Evolutionary conservation across 1,140 invertebrate genomes (phyloP), one percentile per base, ranked within the genome.

Genomic region (Panonychus citri): DNA sequence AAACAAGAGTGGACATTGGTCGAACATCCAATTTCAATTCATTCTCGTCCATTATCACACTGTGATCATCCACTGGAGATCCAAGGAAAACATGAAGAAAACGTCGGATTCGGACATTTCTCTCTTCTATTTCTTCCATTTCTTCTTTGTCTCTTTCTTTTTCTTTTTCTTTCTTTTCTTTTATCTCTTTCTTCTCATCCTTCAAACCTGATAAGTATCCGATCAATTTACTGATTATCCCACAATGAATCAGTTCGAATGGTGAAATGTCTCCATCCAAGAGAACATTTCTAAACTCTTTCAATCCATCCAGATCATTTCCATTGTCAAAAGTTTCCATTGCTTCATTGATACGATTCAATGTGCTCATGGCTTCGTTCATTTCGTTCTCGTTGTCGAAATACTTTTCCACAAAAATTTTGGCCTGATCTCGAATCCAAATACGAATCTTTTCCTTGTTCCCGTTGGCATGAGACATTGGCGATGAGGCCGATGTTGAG

Each of bases 171-270:
- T n/a, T n/a, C n/a, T n/a, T n/a, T n/a, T n/a, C n/a, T n/a, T n/a
- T n/a, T n/a, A n/a, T n/a, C 25, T 50, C 48, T 8, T 10, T 10
- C 50, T 48, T 27, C 69, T 66, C 57, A 42, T 61, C 57, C 46
- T 61, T 60, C 21, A 51, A 40, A 12, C 53, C 63, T 12, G 73
- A 85, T 63, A 94, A 75, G 71, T 82, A 93, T 65, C 80, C 77
- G n/a, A 93, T 75, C 59, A 96, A 73, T 48, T 85, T 81, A 60
- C 79, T 80, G 15, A 96, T 82, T 40, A 97, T 75, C 54, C 89
- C 89, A 61, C 86, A 91, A 68, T 96, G 89, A 68, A 94, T 95
- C 48, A 97, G 83, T 74, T 96, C 91, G 73, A 97, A 97, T 1
- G 90, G 88, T 55, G 89, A 94, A 60, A 95, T 88, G 68, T 97